phyloP scores from a whole-genome alignment of 2,888 invertebrate species.

The Cloeon dipterum region DNA sequence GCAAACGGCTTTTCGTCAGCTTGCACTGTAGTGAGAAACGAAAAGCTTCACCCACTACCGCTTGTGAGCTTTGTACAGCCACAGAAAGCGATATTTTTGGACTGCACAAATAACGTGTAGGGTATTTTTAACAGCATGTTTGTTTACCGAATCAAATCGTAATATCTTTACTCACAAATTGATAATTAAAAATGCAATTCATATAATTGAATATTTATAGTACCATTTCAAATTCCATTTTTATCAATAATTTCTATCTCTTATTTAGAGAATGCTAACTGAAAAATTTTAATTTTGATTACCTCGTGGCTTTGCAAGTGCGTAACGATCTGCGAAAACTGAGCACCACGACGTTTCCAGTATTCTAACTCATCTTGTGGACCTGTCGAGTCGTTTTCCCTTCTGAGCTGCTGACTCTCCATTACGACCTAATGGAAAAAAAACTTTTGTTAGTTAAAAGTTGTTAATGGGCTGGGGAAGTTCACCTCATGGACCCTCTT shows the following conservation, averaged over 20 bases:
- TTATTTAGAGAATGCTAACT: too few relatives aligned
- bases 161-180: too few relatives aligned
- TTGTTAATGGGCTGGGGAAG: constrained; percentile 5
- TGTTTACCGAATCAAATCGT: too few relatives aligned
- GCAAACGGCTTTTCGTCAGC: too few relatives aligned
- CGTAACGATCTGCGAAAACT: constrained; percentile 67
- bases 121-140: too few relatives aligned
- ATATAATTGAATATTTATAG: neutral
- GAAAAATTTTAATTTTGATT: constrained; percentile 5
- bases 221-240: neutral
- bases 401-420: constrained; percentile 75
- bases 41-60: too few relatives aligned
- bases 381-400: constrained; percentile 71
- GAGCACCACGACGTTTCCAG: constrained; percentile 87
- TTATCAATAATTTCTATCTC: neutral
- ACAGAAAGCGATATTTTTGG: too few relatives aligned
- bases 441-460: neutral
- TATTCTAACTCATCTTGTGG: constrained; percentile 90
- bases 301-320: constrained; percentile 39
- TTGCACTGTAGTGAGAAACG: neutral
- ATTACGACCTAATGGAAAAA: constrained; percentile 35
- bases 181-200: too few relatives aligned
- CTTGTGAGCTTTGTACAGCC: too few relatives aligned
- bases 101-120: too few relatives aligned
- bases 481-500: constrained; percentile 49